Evolutionary conservation across 2,888 invertebrate genomes (phyloP).

Genomic region (Sinopyrophorus schimmeli): DNA sequence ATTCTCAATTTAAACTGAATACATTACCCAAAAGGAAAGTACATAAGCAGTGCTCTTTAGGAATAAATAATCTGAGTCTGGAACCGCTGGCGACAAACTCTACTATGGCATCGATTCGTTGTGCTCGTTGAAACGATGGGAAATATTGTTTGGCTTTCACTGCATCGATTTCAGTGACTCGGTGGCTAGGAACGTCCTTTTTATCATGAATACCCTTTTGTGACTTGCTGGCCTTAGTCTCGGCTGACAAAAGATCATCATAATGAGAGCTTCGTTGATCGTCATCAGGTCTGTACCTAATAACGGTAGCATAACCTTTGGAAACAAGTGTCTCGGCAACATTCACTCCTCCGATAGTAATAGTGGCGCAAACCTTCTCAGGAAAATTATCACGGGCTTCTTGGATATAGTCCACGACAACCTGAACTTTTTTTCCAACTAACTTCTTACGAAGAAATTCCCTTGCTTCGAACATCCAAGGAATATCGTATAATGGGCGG

Average conservation of each 20-base stretch:
- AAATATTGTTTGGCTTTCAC: constrained; percentile 89
- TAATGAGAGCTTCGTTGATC: constrained; percentile 94
- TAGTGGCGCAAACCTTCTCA: constrained; percentile 94
- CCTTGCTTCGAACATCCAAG: constrained; percentile 98
- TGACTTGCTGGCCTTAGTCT: constrained; percentile 88
- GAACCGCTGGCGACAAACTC: constrained; percentile 98
- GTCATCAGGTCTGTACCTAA: constrained; percentile 93
- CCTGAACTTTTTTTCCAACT: constrained; percentile 91
- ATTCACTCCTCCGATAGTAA: constrained; percentile 83
- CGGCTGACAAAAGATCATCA: constrained; percentile 89
- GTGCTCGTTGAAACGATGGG: constrained; percentile 89
- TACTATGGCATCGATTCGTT: constrained; percentile 88
- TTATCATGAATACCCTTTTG: constrained; percentile 82
- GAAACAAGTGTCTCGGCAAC: constrained; percentile 91
- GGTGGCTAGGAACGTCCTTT: constrained; percentile 82
- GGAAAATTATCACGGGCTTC: constrained; percentile 92
- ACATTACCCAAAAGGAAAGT: constrained; percentile 92
- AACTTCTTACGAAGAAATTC: constrained; percentile 95
- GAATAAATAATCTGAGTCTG: constrained; percentile 87
- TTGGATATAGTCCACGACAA: constrained; percentile 94
- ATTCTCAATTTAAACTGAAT: constrained; percentile 32
- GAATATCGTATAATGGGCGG: constrained; percentile 95
- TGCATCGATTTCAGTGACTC: constrained; percentile 87
- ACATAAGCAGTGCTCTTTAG: constrained; percentile 91
- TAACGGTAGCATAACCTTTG: constrained; percentile 91